phyloP scores from a whole-genome alignment of 1,140 invertebrate genomes.

The Chironomus tepperi region DNA sequence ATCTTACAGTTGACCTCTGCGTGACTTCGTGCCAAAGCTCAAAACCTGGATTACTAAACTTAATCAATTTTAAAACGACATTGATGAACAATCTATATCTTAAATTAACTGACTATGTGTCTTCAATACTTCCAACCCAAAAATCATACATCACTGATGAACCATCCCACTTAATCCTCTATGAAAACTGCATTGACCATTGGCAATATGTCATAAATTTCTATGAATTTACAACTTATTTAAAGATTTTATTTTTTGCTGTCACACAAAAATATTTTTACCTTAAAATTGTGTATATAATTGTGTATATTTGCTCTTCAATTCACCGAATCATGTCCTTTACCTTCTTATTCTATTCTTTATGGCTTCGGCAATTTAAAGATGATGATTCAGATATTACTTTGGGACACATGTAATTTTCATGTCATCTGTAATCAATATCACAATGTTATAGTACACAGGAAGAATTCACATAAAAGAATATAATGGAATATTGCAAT shows the following conservation, averaged over 20 bases:
- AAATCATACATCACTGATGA: no score
- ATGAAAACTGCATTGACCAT: slow-evolving; percentile 17
- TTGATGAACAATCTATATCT: no score
- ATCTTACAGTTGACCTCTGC: no score
- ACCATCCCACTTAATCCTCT: background rate
- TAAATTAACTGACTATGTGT: no score
- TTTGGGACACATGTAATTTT: slow-evolving; percentile 19
- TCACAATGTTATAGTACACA: background rate
- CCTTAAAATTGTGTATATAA: slow-evolving; percentile 11
- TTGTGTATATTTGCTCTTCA: slow-evolving; percentile 14
- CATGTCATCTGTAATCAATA: slow-evolving; percentile 14
- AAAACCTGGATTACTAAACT: no score
- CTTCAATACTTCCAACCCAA: no score
- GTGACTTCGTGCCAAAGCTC: no score
- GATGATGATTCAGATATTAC: background rate
- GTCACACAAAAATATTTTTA: background rate
- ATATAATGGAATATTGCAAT: background rate
- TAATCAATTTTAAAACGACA: no score
- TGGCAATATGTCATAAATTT: slow-evolving; percentile 20
- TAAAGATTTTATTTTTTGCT: background rate
- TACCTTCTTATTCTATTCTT: background rate
- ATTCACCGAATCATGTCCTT: background rate
- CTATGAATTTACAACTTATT: slow-evolving; percentile 20
- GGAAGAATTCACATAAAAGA: background rate
- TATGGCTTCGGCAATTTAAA: background rate